phyloP scores from a whole-genome alignment of 2,113 vertebrate genomes.

The Nibea albiflora region DNA sequence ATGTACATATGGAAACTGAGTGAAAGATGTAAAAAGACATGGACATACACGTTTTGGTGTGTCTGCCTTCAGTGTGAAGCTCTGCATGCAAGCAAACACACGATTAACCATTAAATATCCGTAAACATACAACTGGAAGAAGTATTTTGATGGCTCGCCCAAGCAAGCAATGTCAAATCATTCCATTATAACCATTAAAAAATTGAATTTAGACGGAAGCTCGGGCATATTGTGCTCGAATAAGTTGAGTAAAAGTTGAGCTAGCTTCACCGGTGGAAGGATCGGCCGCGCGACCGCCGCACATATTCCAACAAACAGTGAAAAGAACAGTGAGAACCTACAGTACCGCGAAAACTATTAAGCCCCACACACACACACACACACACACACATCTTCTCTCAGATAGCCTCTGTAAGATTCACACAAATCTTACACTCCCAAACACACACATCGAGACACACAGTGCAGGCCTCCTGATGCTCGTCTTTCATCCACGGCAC shows the following conservation, averaged over 20 bases:
- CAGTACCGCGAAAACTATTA: conserved; percentile 4
- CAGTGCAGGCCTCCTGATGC: conserved; percentile 72
- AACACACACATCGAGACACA: conserved; percentile 29
- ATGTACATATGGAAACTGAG: conserved; percentile 16
- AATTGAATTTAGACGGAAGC: too few relatives aligned
- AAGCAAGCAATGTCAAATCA: too few relatives aligned
- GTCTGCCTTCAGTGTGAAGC: background rate
- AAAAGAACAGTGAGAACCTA: background rate
- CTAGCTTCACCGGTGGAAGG: background rate
- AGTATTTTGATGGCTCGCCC: background rate
- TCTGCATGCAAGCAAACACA: background rate
- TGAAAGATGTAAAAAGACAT: conserved; percentile 14
- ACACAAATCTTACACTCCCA: conserved; percentile 29
- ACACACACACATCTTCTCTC: conserved; percentile 5
- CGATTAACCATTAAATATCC: background rate
- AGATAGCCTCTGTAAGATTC: conserved; percentile 15
- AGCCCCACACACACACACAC: too few relatives aligned
- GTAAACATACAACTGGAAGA: background rate
- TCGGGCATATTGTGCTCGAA: too few relatives aligned
- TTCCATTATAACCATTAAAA: too few relatives aligned
- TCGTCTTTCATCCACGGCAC: conserved; percentile 78
- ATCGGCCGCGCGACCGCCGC: background rate
- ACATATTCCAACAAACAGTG: background rate
- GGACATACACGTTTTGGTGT: background rate
- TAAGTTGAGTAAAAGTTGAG: background rate